Evolutionary conservation across 2,113 vertebrate genomes (phyloP), one percentile per base, ranked within the genome.

Genomic region (Mixornis gularis): DNA sequence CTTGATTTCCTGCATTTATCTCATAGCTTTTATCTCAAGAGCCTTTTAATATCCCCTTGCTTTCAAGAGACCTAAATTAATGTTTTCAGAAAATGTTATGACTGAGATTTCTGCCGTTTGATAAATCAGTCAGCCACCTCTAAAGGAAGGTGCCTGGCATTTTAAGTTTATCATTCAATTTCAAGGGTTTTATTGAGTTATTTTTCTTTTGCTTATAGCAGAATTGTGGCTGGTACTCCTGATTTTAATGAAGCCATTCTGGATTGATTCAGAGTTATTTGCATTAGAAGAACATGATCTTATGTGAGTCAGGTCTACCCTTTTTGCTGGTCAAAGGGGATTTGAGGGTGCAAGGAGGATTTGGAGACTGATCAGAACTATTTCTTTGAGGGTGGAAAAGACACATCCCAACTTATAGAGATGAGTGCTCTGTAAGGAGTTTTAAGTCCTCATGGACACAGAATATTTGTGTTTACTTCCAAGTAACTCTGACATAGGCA

Each of bases 21-120:
- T 84, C 43, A 25, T 7, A 60, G 24, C 48, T 94, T 80, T 89
- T 90, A 80, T 88, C 80, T 94, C 77, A 66, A 89, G 72, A 90
- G 69, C 65, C n/a, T 74, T 88, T 87, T 76, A 94, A 92, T 84
- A 95, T 59, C 70, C 48, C 38, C 60, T 81, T 74, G 52, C 85
- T 95, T 94, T 89, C 87, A 83, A 83, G 68, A 94, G 85, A 70
- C 22, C 32, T 63, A 93, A 88, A 95, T 92, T 43, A 73, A 92
- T 60, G 69, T 73, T 82, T 92, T 80, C 80, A 92, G 69, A 91
- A 77, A 92, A 79, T 5, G 34, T 60, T 59, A 59, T 27, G 55
- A 59, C 64, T 40, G 46, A 84, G 77, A 78, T 89, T 92, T 63
- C 60, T 90, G 56, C 56, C 4, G 26, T 40, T 38, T 74, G 72